Evolutionary conservation across 2,888 invertebrate genomes (phyloP), one percentile per base, ranked within the genome.

Genomic region (Apomyelois bistriatella): DNA sequence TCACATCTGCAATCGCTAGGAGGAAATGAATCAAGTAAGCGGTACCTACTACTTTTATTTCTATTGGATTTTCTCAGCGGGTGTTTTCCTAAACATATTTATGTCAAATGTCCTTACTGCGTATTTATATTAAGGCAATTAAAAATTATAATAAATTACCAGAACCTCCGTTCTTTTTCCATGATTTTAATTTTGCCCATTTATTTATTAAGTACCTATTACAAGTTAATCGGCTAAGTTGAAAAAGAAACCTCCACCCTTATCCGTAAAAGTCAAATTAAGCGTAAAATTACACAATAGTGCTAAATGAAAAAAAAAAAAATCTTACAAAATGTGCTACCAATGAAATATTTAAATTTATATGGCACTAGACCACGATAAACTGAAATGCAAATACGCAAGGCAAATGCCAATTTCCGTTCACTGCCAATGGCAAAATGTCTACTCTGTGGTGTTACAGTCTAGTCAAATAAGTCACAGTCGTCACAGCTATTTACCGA

Each of bases 391-490:
- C 32, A 46, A 46, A 46, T 46, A 32, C 10, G 32, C 32, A 46
- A 32, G 32, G 32, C 30, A 46, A 32, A 32, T 32, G 32, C 46
- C 15, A 35, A 46, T 46, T 46, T 46, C 32, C 46, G 32, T 32
- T 46, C 32, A 13, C 15, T 32, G 9, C 15, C 32, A 46, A 15
- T 15, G 15, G 30, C 32, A 40, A 5, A 9, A 40, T 9, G 15
- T 8, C 40, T 16, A 16, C 16, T 13, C 13, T 13, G 22, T 22
- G 22, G 22, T 22, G 22, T 22, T 22, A 22, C 22, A 41, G 46
- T 32, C 46, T 46, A 46, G 15, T 46, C 46, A 7, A 46, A 46
- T 46, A 46, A 46, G 46, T 46, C 46, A 46, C 35, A 46, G 46
- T 10, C 16, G 9, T 15, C 15, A 30, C 30, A n/a, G 8, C 10